These are phyloP conservation scores for Napeogenes sylphis DNA, from an alignment of 2,888 invertebrate genomes.

Conservation along the genomic window DNA sequence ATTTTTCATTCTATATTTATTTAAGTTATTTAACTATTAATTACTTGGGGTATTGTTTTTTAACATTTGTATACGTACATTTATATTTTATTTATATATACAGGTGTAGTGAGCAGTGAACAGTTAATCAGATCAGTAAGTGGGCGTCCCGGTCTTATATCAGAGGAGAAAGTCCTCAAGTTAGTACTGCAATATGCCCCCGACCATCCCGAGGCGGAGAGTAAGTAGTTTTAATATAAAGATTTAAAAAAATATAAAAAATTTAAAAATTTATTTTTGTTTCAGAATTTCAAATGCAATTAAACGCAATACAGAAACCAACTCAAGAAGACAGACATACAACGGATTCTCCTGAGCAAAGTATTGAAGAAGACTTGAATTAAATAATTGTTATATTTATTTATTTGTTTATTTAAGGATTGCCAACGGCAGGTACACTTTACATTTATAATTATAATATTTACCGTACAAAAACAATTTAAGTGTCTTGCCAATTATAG, in stretches of 20 bases:
- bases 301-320: slow-evolving; percentile 50
- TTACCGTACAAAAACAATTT: too few relatives aligned
- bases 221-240: slow-evolving; percentile 39
- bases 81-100: slow-evolving; percentile 5
- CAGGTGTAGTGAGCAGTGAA: slow-evolving; percentile 62
- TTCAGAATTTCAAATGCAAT: slow-evolving; percentile 57
- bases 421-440: too few relatives aligned
- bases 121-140: slow-evolving; percentile 57
- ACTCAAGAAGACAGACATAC: slow-evolving; percentile 49
- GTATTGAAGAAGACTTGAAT: slow-evolving; percentile 63
- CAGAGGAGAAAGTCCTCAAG: slow-evolving; percentile 62
- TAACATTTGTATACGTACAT: too few relatives aligned
- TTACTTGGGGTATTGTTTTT: too few relatives aligned
- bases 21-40: too few relatives aligned
- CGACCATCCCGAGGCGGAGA: slow-evolving; percentile 52
- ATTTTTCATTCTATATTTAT: too few relatives aligned
- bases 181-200: slow-evolving; percentile 56
- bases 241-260: not conserved
- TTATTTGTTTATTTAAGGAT: too few relatives aligned
- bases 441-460: too few relatives aligned
- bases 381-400: slow-evolving; percentile 33
- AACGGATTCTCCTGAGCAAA: slow-evolving; percentile 64
- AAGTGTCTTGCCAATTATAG: too few relatives aligned
- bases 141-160: slow-evolving; percentile 57
- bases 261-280: slow-evolving; percentile 18